Percentiles rank a stretch among this genome's conserved stretches.
phyloP scores from a whole-genome alignment of 2,797 vertebrate genomes.

The Danio jaintianensis region DNA sequence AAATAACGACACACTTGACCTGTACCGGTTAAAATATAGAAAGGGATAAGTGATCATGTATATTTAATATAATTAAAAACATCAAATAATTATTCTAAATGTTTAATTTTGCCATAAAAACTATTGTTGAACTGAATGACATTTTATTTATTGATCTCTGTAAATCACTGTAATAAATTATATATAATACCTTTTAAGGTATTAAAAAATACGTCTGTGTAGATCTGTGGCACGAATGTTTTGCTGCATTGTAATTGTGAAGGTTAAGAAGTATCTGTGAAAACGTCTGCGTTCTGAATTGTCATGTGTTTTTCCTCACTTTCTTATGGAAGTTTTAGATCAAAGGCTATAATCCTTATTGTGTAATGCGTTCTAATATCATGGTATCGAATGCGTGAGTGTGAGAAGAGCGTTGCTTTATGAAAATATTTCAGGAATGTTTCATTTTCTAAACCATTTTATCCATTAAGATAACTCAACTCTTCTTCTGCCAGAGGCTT shows the following conservation, averaged over 20 bases:
- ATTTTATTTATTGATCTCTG: no score
- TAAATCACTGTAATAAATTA: no score
- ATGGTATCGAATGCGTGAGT: neutral
- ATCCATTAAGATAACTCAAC: conserved; percentile 5
- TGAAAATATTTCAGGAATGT: conserved; percentile 57
- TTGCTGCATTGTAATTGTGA: neutral
- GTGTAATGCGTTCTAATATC: neutral
- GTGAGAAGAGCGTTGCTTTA: conserved; percentile 38
- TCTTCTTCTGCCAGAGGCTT: neutral
- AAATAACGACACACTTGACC: no score
- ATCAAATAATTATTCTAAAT: no score
- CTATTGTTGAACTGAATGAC: no score
- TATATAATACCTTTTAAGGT: no score
- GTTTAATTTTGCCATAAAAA: no score
- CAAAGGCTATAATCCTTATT: neutral
- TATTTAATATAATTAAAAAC: no score
- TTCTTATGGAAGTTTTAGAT: neutral
- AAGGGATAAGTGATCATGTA: no score
- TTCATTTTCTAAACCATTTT: conserved; percentile 52
- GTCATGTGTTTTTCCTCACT: neutral
- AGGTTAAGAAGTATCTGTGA: neutral
- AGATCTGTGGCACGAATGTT: neutral
- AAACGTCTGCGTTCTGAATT: neutral
- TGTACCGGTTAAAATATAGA: no score
- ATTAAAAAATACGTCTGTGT: no score